phyloP scores from a whole-genome alignment of 1,140 invertebrate genomes.

The Brachionus rubens region DNA sequence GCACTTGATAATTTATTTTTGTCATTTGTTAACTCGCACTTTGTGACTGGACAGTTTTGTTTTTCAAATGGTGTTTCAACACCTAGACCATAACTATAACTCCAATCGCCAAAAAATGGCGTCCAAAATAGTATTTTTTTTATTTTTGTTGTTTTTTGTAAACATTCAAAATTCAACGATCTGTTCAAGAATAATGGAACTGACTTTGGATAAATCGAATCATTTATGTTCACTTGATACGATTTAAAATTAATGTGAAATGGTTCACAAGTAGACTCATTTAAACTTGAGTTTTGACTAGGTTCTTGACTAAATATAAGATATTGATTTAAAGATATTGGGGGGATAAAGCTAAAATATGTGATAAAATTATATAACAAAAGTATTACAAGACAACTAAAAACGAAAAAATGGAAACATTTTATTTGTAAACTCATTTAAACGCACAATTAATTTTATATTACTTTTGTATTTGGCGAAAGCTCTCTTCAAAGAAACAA shows the following conservation, averaged over 20 bases:
- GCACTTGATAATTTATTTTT: not conserved
- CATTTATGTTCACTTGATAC: not conserved
- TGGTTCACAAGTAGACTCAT: not conserved
- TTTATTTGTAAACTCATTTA: too few relatives aligned
- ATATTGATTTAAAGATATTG: too few relatives aligned
- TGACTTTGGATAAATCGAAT: not conserved
- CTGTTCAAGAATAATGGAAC: not conserved
- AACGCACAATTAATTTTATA: too few relatives aligned
- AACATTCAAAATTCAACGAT: constrained; percentile 18
- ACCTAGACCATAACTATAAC: not conserved
- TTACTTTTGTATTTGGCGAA: too few relatives aligned
- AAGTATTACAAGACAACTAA: too few relatives aligned
- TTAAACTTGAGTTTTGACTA: too few relatives aligned
- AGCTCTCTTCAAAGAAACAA: too few relatives aligned
- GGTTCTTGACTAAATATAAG: too few relatives aligned
- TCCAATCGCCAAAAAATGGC: not conserved
- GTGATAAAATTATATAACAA: too few relatives aligned
- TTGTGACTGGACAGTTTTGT: constrained; percentile 12
- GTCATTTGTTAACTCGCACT: constrained; percentile 20
- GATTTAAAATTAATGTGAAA: not conserved
- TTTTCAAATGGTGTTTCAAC: not conserved
- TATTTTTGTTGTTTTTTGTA: not conserved
- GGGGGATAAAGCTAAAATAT: too few relatives aligned
- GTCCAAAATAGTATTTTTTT: constrained; percentile 41
- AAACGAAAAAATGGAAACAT: too few relatives aligned